phyloP scores from a whole-genome alignment of 2,888 invertebrate genomes.

The Synergus gifuensis region DNA sequence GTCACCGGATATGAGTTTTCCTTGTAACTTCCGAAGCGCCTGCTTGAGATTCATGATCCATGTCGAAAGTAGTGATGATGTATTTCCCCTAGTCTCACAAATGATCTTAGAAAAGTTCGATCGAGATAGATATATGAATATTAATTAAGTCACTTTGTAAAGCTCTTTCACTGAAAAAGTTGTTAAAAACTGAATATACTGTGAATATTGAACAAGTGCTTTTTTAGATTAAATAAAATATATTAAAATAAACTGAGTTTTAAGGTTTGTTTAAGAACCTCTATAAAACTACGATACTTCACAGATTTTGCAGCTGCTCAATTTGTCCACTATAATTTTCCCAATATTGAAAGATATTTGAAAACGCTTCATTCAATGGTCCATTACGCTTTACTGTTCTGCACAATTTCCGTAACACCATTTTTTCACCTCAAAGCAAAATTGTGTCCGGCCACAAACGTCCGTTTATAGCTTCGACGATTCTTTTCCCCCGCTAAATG shows the following conservation, averaged over 20 bases:
- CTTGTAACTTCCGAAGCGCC: conserved; percentile 34
- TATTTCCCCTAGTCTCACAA: background rate
- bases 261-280: no score
- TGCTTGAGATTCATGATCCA: conserved; percentile 46
- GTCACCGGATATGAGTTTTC: conserved; percentile 48
- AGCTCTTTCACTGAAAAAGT: background rate
- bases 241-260: no score
- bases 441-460: background rate
- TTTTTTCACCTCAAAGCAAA: conserved; percentile 1
- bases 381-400: background rate
- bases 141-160: background rate
- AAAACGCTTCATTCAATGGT: background rate
- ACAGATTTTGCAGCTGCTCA: background rate
- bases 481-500: background rate
- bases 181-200: background rate
- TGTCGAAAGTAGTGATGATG: conserved; percentile 44
- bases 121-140: background rate
- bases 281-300: background rate
- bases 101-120: background rate
- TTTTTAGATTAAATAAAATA: no score
- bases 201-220: background rate
- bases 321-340: background rate
- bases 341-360: background rate
- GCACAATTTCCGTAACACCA: background rate
- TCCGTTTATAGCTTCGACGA: background rate